Evolutionary conservation across 92 coral and sea anemone genomes (phyloP).

Genomic region (Heliopora coerulea): DNA sequence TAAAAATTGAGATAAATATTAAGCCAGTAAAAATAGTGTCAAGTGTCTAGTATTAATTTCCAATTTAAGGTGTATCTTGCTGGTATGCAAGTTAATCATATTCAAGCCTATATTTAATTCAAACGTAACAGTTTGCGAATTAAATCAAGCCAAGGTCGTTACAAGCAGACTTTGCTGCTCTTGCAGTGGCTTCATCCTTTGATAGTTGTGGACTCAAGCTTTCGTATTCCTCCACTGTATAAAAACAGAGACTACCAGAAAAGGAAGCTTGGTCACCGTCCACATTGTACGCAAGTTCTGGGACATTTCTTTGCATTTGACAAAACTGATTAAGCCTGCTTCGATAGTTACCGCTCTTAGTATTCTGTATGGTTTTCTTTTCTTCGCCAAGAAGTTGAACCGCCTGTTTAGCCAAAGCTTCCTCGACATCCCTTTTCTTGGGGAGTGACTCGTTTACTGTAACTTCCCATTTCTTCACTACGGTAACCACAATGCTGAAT

Average conservation of each 20-base stretch:
- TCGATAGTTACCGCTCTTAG: neutral
- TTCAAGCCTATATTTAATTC: too few species aligned
- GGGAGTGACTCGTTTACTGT: neutral
- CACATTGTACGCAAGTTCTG: neutral
- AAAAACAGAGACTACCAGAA: conserved; percentile 24
- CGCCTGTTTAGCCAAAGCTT: conserved; percentile 28
- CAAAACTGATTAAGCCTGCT: conserved; percentile 14
- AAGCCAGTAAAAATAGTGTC: too few species aligned
- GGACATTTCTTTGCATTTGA: conserved; percentile 9
- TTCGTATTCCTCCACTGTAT: conserved; percentile 16
- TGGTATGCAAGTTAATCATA: too few species aligned
- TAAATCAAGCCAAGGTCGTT: conserved; percentile 26
- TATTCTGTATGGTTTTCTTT: neutral
- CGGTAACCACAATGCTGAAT: neutral
- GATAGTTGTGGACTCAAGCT: conserved; percentile 26
- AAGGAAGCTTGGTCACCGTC: conserved; percentile 11
- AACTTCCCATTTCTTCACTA: conserved; percentile 2
- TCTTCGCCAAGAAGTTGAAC: conserved; percentile 6
- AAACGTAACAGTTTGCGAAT: too few species aligned
- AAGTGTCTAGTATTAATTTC: too few species aligned
- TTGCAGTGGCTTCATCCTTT: conserved; percentile 12
- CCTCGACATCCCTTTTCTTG: conserved; percentile 20
- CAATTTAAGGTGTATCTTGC: too few species aligned
- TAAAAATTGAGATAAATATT: too few species aligned
- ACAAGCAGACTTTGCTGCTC: conserved; percentile 37